Evolutionary conservation across 2,113 vertebrate genomes (phyloP), one percentile per base, ranked within the genome.

Genomic region (Balaeniceps rex): DNA sequence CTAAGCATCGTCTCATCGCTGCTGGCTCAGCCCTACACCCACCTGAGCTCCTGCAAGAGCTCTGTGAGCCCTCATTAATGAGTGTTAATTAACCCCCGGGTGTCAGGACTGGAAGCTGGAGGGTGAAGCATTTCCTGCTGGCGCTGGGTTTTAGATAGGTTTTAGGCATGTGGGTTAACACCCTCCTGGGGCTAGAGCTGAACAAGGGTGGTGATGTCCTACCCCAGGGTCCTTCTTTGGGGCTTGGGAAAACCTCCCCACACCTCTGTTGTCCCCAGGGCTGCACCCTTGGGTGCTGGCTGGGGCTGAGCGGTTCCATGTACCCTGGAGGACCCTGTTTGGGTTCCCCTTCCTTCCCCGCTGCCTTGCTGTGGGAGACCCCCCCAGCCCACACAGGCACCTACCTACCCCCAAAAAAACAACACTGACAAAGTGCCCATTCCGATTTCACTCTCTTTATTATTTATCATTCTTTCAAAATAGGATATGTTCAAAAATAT

Each of bases 401-500:
- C 44, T 58, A 25, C 36, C 21, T 61, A 46, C 71, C 65, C 65
- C 63, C 9, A 75, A 92, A 92, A 88, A 87, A 96, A 9, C 34
- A 76, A 19, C 77, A 70, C 87, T 0, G 57, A 87, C 83, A 60
- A 87, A 71, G 63, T 33, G 40, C 95, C 93, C 40, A 12, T 97
- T 98, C 95, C 47, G 42, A 97, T 93, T 96, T 95, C 69, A 52
- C 87, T 97, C 86, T 96, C 93, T 97, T 95, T 97, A 98, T 98
- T 98, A 97, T 98, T 97, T 96, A 97, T 97, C 97, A 90, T 83
- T 97, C 92, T 94, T 90, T 97, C 96, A 96, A 96, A 97, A 96
- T 96, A 97, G 94, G 91, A 91, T 96, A 97, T 93, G 94, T 98
- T 97, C 97, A 95, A 98, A 98, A 97, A 98, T 97, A 98, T 98